Conservation (phyloP, 2,113 vertebrate species). For the chimpanzee (Pan troglodytes) region NHGRI_mPanTro3-v2.1_pri NC_072417.2:91547001-91547500, state of each 20-base stretch:
- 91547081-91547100: no score
- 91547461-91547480: rapidly evolving
- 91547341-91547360: conserved; percentile 83
- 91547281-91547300: conserved; percentile 47
- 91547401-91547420: rapidly evolving
- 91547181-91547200: conserved; percentile 53
- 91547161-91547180: rapidly evolving
- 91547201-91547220: conserved; percentile 69
- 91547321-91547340: conserved; percentile 58
- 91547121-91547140: rapidly evolving
- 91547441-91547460: rapidly evolving
- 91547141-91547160: rapidly evolving
- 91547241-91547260: conserved; percentile 73
- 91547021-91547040: no score
- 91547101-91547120: rapidly evolving
- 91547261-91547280: conserved; percentile 78
- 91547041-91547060: no score
- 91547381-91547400: conserved; percentile 62
- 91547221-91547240: conserved; percentile 79
- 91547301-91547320: conserved; percentile 78
- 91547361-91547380: conserved; percentile 76
- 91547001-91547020: no score
- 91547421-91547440: rapidly evolving
- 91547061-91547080: no score
- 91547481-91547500: rapidly evolving